A percentile compares a stretch with the other conserved stretches of the same genome.
Conservation (phyloP, 2,888 invertebrate genomes). For the Polyploca ridens region DNA sequence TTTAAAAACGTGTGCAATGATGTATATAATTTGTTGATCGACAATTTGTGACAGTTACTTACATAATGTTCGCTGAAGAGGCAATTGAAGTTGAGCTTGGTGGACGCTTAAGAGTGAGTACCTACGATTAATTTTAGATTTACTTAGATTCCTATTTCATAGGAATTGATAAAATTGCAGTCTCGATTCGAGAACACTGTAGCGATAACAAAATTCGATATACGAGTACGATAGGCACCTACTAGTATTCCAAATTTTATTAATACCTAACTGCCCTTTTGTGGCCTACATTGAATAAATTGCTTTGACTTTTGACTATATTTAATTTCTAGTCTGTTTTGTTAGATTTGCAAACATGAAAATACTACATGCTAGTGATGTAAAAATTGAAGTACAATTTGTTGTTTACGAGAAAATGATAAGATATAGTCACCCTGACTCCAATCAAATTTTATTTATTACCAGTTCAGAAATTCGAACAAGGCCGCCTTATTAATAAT, state of each 20-base stretch:
- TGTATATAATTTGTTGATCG: not conserved
- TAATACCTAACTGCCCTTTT: too few relatives aligned
- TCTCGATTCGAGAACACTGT: too few relatives aligned
- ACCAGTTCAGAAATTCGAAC: not conserved
- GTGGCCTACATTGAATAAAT: too few relatives aligned
- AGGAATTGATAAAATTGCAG: too few relatives aligned
- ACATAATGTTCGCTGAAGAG: conserved; percentile 65
- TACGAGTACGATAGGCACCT: too few relatives aligned
- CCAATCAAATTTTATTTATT: not conserved
- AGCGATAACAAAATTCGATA: too few relatives aligned
- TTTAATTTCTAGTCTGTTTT: too few relatives aligned
- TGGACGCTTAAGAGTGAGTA: conserved; percentile 62
- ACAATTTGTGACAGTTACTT: not conserved
- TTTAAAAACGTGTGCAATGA: too few relatives aligned
- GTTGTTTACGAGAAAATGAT: not conserved
- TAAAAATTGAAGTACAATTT: not conserved
- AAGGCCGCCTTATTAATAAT: not conserved
- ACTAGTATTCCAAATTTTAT: too few relatives aligned
- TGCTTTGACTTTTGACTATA: too few relatives aligned
- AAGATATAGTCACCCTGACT: conserved; percentile 7
- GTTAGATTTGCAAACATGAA: too few relatives aligned
- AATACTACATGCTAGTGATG: not conserved
- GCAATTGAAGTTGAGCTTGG: conserved; percentile 63
- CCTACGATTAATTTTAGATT: conserved; percentile 4
- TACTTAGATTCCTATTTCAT: not conserved